A percentile compares a stretch with the other conserved stretches of the same genome.
Evolutionary conservation across 1,140 invertebrate genomes (phyloP).

Genomic region (Melanaphis sacchari): DNA sequence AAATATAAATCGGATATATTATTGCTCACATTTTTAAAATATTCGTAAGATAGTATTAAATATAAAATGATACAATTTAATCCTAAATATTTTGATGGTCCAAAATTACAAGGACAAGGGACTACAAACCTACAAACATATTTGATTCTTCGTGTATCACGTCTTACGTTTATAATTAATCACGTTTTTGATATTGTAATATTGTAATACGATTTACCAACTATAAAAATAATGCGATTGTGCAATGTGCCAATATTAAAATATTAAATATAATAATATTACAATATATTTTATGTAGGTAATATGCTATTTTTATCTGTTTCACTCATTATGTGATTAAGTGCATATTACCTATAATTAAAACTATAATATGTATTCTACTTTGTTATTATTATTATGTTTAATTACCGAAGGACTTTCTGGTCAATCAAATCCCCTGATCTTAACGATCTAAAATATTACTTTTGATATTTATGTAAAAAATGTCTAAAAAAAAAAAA

Average conservation of each 20-base stretch:
- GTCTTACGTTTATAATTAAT: not conserved
- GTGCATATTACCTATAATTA: not conserved
- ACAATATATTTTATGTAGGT: not conserved
- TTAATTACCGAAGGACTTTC: not conserved
- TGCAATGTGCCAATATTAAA: not conserved
- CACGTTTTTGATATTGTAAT: not conserved
- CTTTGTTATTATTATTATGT: not conserved
- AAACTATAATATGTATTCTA: not conserved
- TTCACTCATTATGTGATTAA: not conserved
- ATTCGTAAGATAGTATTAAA: not conserved
- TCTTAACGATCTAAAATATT: not conserved
- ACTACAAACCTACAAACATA: not conserved
- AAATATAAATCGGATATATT: not conserved
- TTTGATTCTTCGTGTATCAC: not conserved
- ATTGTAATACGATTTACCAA: not conserved
- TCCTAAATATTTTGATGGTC: not conserved
- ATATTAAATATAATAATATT: not conserved
- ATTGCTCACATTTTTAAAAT: not conserved
- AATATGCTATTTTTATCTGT: not conserved
- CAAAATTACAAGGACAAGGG: not conserved
- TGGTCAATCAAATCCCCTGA: not conserved
- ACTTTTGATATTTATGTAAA: not conserved
- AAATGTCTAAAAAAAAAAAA: constrained; percentile 2
- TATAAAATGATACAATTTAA: too few relatives aligned
- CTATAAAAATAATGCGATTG: not conserved